Conservation (phyloP, 2,888 invertebrate genomes). For the Drosophila kokeensis region DNA sequence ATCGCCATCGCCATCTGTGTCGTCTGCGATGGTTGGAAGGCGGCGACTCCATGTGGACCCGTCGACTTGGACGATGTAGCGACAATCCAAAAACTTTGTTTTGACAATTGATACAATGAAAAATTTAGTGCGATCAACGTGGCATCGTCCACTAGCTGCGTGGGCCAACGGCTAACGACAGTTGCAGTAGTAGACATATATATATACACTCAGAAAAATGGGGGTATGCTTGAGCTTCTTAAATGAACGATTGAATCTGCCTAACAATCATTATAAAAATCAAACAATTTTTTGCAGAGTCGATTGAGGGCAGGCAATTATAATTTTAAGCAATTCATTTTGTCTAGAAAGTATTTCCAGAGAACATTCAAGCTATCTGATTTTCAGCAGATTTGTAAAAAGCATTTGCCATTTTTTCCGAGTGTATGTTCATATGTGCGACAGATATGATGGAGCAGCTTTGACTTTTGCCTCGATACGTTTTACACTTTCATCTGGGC, state of each 20-base stretch:
- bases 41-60: conserved; percentile 34
- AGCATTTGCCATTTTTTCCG: not conserved
- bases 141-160: conserved; percentile 56
- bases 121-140: conserved; percentile 73
- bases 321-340: not conserved
- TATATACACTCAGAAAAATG: conserved; percentile 3
- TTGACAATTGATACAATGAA: conserved; percentile 81
- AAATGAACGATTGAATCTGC: not conserved
- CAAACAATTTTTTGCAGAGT: not conserved
- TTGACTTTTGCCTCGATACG: conserved; percentile 68
- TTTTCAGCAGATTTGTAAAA: not conserved
- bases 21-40: conserved; percentile 2
- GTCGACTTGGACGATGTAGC: conserved; percentile 56
- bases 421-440: conserved; percentile 3
- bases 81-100: conserved; percentile 78
- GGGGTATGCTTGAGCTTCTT: not conserved
- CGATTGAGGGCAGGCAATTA: rapidly evolving
- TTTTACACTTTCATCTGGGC: conserved; percentile 62
- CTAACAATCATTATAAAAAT: not conserved
- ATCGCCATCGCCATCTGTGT: conserved; percentile 11
- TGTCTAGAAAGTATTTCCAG: not conserved
- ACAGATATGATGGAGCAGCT: conserved; percentile 26
- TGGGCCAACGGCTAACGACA: conserved; percentile 51
- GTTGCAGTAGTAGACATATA: conserved; percentile 48
- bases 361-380: rapidly evolving